Base-by-base conservation (phyloP, 2,797 vertebrate species). In the Brotula barbata region DNA sequence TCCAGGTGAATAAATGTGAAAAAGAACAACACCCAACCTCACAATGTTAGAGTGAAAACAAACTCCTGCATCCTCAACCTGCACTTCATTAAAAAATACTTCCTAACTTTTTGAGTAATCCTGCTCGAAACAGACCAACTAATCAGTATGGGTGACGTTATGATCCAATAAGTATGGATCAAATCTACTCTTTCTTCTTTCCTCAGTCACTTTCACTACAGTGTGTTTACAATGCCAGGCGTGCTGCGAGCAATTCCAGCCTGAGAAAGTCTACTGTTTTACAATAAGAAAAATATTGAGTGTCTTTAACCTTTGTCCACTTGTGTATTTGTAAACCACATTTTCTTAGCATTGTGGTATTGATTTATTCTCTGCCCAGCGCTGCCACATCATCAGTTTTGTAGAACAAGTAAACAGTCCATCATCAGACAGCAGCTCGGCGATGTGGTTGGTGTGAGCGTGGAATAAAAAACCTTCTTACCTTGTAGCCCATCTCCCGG, bases 401-500 rank as follows among this genome's bases (percentile, higher is more conserved):
- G 12, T 37, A 37, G 8, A 39, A 50, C 41, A 28, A 16, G 16
- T 0, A 2, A 17, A 2, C 39, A 31, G 37, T 52, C 15, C 9
- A 25, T 16, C n/a, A n/a, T 19, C 23, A 17, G 13, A 22, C 22
- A n/a, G 36, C 1, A 46, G 31, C 22, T 39, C 21, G n/a, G 16
- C 7, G 14, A 9, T 14, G 3, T 46, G 42, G 19, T 53, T 17
- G 23, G 42, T 31, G 7, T 15, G 5, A 41, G 16, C 40, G 16
- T 14, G 11, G 7, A 34, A 11, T 19, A 6, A 31, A 14, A 23
- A 14, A 8, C 2, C 8, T 20, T 15, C 68, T 64, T 54, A 97
- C 97, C 95, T 97, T 98, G 84, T 99, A 98, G 47, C 95, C 94
- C 67, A 98, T 92, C 67, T 97, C 95, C 40, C 95, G 92, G 10